These are phyloP conservation scores for Harmothoe impar DNA, from an alignment of 2,888 invertebrate species.

Conservation along the genomic window DNA sequence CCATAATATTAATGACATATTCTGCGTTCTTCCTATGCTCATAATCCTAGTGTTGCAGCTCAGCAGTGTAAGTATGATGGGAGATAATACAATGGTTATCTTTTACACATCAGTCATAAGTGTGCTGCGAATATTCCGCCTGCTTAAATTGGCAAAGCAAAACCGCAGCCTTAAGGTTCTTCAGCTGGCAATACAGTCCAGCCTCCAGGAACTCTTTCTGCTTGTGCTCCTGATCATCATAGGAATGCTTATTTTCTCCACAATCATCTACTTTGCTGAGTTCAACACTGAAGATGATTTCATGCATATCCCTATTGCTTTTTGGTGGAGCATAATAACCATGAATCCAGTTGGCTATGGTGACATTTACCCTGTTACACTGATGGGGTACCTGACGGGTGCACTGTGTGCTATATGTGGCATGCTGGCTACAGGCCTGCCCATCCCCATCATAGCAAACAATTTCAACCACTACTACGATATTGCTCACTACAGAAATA, in stretches of 20 bases:
- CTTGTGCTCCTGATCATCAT: constrained; percentile 66
- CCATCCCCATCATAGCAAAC: constrained; percentile 68
- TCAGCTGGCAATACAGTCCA: constrained; percentile 63
- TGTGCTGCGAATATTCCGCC: constrained; percentile 66
- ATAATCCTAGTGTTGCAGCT: constrained; percentile 22
- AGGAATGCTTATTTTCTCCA: constrained; percentile 68
- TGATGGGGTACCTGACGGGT: constrained; percentile 65
- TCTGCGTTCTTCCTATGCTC: constrained; percentile 66
- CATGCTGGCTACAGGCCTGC: constrained; percentile 66
- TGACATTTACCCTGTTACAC: constrained; percentile 60
- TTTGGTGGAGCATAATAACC: constrained; percentile 68
- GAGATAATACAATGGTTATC: background rate
- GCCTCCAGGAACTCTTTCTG: constrained; percentile 64
- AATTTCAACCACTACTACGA: constrained; percentile 67
- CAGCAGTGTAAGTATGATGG: background rate
- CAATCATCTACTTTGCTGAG: constrained; percentile 67
- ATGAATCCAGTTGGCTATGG: constrained; percentile 69
- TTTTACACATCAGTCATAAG: constrained; percentile 63
- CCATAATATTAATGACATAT: constrained; percentile 66
- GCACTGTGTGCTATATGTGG: constrained; percentile 65
- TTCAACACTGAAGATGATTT: constrained; percentile 62
- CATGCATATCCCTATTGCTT: constrained; percentile 64
- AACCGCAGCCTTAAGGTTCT: constrained; percentile 65
- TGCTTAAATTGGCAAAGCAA: constrained; percentile 65
- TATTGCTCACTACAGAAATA: constrained; percentile 53